phyloP scores from a whole-genome alignment of 2,888 invertebrate genomes.

The Eristalinus sepulchralis region DNA sequence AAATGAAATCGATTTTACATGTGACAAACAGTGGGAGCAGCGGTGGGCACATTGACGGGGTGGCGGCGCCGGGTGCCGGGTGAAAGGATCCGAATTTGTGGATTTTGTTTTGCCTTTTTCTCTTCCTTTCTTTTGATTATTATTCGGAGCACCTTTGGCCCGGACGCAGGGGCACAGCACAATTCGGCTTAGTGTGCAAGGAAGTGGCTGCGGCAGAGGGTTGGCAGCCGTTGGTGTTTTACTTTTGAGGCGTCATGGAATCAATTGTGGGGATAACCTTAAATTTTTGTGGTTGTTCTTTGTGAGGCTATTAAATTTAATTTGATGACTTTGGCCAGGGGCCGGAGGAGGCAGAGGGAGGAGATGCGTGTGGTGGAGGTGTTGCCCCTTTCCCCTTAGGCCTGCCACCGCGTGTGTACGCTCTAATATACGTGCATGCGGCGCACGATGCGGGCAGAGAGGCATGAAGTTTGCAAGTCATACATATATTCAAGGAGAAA shows the following conservation, averaged over 20 bases:
- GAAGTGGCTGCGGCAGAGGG: no score
- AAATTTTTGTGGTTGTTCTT: slow-evolving; percentile 44
- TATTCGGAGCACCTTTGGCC: slow-evolving; percentile 13
- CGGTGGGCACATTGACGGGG: not conserved
- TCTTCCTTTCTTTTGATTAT: not conserved
- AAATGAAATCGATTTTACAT: slow-evolving; percentile 68
- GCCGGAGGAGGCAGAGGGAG: not conserved
- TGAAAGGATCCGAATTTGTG: slow-evolving; percentile 21
- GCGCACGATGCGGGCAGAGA: not conserved
- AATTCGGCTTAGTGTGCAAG: not conserved
- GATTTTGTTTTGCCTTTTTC: slow-evolving; percentile 42
- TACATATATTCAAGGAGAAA: slow-evolving; percentile 18
- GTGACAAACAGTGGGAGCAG: slow-evolving; percentile 57
- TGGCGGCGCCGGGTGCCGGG: slow-evolving; percentile 1
- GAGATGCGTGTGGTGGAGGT: not conserved
- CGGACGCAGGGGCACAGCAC: not conserved
- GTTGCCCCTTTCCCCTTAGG: not conserved
- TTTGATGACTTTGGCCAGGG: slow-evolving; percentile 56
- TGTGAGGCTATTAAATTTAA: slow-evolving; percentile 43
- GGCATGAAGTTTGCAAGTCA: not conserved
- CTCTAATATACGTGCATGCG: not conserved
- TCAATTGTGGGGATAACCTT: slow-evolving; percentile 61
- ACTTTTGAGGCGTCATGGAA: slow-evolving; percentile 60
- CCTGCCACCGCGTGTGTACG: not conserved
- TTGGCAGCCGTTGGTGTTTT: slow-evolving; percentile 41